These are phyloP conservation scores for Leptinotarsa haldemani DNA, from an alignment of 2,888 invertebrate species.

Conservation along the genomic window DNA sequence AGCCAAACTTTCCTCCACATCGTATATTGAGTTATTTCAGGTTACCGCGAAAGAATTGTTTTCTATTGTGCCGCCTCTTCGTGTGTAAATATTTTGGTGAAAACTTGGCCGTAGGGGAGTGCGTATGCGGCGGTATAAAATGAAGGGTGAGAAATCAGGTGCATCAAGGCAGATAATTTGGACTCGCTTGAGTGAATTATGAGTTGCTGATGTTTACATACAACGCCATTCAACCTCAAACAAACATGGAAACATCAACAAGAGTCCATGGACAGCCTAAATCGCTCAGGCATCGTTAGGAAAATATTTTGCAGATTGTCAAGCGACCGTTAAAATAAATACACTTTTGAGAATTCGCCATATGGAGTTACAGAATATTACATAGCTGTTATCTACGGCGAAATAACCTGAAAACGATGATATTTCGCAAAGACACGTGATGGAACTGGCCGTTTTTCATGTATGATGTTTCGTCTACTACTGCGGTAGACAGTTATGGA, in stretches of 20 bases:
- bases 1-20: neutral
- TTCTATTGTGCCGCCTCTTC: constrained; percentile 19
- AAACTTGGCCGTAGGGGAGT: constrained; percentile 40
- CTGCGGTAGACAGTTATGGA: too few species aligned
- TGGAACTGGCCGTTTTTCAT: too few species aligned
- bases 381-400: neutral
- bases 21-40: constrained; percentile 14
- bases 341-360: neutral
- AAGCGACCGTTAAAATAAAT: constrained; percentile 25
- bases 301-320: constrained; percentile 22
- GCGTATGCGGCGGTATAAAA: constrained; percentile 30
- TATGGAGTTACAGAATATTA: neutral
- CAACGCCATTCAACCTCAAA: constrained; percentile 47
- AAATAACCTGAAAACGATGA: too few species aligned
- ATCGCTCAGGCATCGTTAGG: constrained; percentile 35
- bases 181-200: constrained; percentile 49
- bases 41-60: constrained; percentile 9
- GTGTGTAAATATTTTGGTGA: constrained; percentile 45
- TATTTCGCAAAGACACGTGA: too few species aligned
- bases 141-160: constrained; percentile 52
- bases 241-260: constrained; percentile 55
- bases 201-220: constrained; percentile 51
- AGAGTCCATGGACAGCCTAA: constrained; percentile 19
- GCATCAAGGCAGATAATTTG: constrained; percentile 52
- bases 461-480: too few species aligned